Base-by-base conservation (phyloP, 2,797 vertebrate species). In the Coregonus ussuriensis region DNA sequence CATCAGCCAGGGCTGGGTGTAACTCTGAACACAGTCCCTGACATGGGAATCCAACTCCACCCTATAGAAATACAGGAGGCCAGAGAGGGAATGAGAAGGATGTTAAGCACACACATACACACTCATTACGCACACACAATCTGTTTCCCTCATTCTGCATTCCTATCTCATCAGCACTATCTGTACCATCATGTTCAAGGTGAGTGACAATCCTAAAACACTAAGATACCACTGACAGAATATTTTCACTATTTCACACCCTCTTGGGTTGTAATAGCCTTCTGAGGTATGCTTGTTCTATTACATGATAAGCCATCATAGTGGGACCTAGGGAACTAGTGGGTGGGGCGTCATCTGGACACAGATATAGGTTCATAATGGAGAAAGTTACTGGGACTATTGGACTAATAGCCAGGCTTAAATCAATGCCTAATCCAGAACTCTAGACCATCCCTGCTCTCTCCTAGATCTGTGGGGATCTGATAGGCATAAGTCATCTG, bases 1-100 rank as follows among this genome's bases (percentile, higher is more conserved):
- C 59, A 99, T 94, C 16, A 99, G 93, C 98, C 98, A 99, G 0
- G 98, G 96, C 85, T 97, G 96, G 65, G 89, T 92, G 81, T 99
- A 99, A 13, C 96, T 96, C 85, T 95, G 95, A 33, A 99, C 91
- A 75, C 97, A 99, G 83, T 99, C 97, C 80, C 93, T 94, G 84
- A 99, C 96, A 29, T 99, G 97, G 31, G 95, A 94, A 85, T 98
- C 97, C 89, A 97, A 85, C 78, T 98, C 97, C 88, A 90, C 86
- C 81, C 98, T 99, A 88, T 31, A 73, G 85, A 89, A 31, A 80
- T n/a, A 33, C 37, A 51, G 71, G 84, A 88, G 79, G 31, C 51
- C 91, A 35, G 4, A 80, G 11, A 47, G 3, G 51, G 52, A 77
- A 6, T 6, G 65, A 72, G 14, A 15, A 6, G 56, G 16, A 18